Evolutionary conservation across 2,888 invertebrate genomes (phyloP), one percentile per base, ranked within the genome.

Genomic region (Caenorhabditis sp.): DNA sequence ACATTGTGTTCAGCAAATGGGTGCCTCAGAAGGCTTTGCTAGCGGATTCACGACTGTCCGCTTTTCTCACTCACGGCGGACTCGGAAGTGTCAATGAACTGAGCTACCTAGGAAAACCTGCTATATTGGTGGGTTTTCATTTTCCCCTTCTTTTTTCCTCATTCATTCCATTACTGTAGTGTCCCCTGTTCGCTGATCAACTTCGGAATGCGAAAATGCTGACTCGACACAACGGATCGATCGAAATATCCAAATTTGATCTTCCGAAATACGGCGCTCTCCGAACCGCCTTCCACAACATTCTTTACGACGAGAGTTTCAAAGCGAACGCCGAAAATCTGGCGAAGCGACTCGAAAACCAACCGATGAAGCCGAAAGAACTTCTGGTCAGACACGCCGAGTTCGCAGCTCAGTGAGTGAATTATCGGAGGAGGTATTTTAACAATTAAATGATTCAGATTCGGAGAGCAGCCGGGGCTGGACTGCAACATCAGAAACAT

Each of bases 21-120:
- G 55, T 81, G n/a, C 83, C 84, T 2, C 84, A 84, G 46, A 77
- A 66, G 13, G 74, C 80, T n/a, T 39, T 84, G n/a, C 55, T 83
- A 66, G 71, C 63, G 2, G 70, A 72, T 15, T 22, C 56, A 7
- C 50, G 72, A 15, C 45, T 72, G 2, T 63, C 63, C 2, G 72
- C 72, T 1, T 63, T 72, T 17, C 30, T 72, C 9, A 72, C 72
- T 6, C 72, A 72, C 35, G 72, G 58, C 15, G 72, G 72, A 11
- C 52, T 72, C 7, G 72, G 63, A 35, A 72, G 72, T 72, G 58
- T 61, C 7, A 63, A 58, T 27, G 72, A 72, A 22, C 30, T 72
- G 17, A 52, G 61, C 30, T 72, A 72, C 20, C 26, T 72, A 6
- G 72, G 72, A 27, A 63, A 53, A 45, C 72, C 72, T 8, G 56